These are phyloP conservation scores for Nasonovia ribisnigri DNA, from an alignment of 2,888 invertebrate species.

Conservation along the genomic window DNA sequence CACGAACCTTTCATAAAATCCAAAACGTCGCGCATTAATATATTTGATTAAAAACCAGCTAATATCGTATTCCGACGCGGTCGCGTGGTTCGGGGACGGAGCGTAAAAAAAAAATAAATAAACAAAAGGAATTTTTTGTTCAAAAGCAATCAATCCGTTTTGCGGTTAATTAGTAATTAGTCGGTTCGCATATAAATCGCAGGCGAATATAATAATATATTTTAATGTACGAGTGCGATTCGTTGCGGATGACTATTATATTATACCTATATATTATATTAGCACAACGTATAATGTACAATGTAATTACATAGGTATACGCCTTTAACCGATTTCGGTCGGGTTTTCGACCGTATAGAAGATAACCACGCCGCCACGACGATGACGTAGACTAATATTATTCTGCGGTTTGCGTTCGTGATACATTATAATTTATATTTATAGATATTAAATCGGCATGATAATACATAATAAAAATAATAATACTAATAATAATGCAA, in stretches of 20 bases:
- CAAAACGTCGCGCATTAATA: neutral
- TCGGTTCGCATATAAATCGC: neutral
- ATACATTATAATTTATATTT: neutral
- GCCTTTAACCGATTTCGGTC: neutral
- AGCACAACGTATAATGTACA: neutral
- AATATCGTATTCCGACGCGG: neutral
- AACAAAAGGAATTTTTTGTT: neutral
- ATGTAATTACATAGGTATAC: neutral
- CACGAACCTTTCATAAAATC: neutral
- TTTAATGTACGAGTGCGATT: neutral
- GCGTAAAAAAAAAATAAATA: neutral
- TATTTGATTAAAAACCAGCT: conserved; percentile 23
- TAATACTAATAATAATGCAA: neutral
- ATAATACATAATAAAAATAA: neutral
- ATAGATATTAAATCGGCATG: neutral
- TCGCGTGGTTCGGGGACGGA: neutral
- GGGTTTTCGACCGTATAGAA: neutral
- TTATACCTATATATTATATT: neutral
- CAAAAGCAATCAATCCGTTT: conserved; percentile 1
- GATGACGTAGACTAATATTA: neutral
- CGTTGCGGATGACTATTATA: neutral
- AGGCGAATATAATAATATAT: neutral
- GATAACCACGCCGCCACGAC: neutral
- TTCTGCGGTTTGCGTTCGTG: neutral
- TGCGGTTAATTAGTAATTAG: neutral